Evolutionary conservation across 2,797 vertebrate genomes (phyloP).

Genomic region (Lithobates sylvaticus): DNA sequence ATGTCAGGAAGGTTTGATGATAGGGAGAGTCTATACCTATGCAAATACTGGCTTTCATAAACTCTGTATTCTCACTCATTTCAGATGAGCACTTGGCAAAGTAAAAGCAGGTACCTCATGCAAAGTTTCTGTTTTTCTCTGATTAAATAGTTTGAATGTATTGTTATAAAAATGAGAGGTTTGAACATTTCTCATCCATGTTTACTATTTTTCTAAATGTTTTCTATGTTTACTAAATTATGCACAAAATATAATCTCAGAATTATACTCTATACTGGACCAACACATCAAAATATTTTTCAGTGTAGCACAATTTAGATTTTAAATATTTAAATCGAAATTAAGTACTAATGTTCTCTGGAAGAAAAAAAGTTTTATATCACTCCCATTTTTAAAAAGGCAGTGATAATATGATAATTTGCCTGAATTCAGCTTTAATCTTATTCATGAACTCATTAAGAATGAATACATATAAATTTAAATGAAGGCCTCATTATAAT

Average conservation of each 20-base stretch:
- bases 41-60: no score
- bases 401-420: constrained; percentile 56
- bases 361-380: constrained; percentile 3
- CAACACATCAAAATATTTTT: background rate
- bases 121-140: no score
- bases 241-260: no score
- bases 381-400: constrained; percentile 12
- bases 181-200: no score
- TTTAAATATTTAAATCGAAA: constrained; percentile 14
- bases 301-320: background rate
- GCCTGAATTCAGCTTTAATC: constrained; percentile 31
- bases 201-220: background rate
- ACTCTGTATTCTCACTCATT: no score
- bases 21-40: no score
- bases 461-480: constrained; percentile 44
- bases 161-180: no score
- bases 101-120: no score
- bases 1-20: no score
- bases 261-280: background rate
- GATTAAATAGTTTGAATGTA: no score
- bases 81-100: no score
- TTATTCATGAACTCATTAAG: constrained; percentile 51
- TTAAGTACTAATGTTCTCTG: background rate
- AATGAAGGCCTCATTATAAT: constrained; percentile 48
- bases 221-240: no score